These are phyloP conservation scores for Beroe ovata DNA, from an alignment of 37 sponge, comb jelly and placozoan species.

Conservation along the genomic window DNA sequence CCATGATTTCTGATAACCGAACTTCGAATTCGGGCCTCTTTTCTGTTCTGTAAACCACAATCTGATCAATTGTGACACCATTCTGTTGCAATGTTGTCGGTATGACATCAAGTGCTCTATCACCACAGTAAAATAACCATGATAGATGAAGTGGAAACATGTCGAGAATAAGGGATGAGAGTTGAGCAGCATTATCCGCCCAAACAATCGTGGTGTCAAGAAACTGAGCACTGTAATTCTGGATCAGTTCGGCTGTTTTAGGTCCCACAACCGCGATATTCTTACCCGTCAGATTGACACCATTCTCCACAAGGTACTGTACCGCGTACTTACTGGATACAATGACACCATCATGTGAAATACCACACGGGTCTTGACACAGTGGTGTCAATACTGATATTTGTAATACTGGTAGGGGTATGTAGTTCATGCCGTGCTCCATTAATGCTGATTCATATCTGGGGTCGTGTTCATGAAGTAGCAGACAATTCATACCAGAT, in stretches of 20 bases:
- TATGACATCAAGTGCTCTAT: neutral
- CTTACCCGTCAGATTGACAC: neutral
- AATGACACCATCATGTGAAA: neutral
- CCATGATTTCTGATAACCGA: neutral
- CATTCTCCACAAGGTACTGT: neutral
- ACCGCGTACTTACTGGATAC: conserved; percentile 11
- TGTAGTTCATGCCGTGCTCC: neutral
- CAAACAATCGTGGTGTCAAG: neutral
- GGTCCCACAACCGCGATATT: conserved; percentile 16
- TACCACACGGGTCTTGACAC: neutral
- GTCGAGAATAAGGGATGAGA: neutral
- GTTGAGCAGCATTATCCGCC: conserved; percentile 3
- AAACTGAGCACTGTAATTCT: neutral
- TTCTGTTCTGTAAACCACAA: neutral
- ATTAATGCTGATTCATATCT: neutral
- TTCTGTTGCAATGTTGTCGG: conserved; percentile 1
- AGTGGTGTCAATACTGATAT: neutral
- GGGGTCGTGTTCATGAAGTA: conserved; percentile 3
- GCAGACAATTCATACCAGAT: conserved; percentile 53
- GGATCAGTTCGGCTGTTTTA: neutral
- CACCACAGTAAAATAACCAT: conserved; percentile 3
- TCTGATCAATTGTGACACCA: neutral
- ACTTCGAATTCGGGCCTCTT: neutral
- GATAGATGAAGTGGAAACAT: neutral
- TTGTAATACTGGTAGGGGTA: conserved; percentile 4